Conservation (phyloP, 2,113 vertebrate genomes). For the Pantherophis guttatus region DNA sequence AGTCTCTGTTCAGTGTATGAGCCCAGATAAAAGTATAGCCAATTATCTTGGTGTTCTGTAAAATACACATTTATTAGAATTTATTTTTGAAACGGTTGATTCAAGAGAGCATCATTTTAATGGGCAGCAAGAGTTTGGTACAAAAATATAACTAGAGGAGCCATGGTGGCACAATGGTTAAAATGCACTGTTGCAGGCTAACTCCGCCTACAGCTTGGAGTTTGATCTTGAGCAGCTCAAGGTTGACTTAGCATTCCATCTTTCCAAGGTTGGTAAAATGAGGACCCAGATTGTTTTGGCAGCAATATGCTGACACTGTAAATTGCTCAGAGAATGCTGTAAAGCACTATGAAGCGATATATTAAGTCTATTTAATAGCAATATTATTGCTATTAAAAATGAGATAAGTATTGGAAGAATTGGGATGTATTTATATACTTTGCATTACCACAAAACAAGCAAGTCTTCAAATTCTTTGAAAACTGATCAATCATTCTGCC, state of each 20-base stretch:
- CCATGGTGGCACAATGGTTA: background rate
- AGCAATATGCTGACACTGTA: background rate
- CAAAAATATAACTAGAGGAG: background rate
- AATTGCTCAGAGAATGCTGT: background rate
- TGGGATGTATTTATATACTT: background rate
- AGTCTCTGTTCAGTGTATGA: background rate
- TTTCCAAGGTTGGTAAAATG: background rate
- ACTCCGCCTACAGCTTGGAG: too few relatives aligned
- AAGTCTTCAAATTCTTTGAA: background rate
- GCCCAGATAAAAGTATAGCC: background rate
- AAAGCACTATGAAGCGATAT: background rate
- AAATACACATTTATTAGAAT: background rate
- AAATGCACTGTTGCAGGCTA: too few relatives aligned
- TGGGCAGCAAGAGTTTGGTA: background rate
- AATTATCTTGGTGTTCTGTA: background rate
- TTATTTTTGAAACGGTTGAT: background rate
- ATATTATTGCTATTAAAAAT: background rate
- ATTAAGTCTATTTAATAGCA: background rate
- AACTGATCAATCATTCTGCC: background rate
- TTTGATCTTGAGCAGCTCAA: too few relatives aligned
- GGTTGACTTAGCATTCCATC: too few relatives aligned
- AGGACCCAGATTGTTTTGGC: background rate
- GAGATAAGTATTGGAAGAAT: background rate
- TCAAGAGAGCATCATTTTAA: slow-evolving; percentile 18
- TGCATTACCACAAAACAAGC: background rate